phyloP scores from a whole-genome alignment of 2,888 invertebrate genomes.

The Heterodera filipjevi region DNA sequence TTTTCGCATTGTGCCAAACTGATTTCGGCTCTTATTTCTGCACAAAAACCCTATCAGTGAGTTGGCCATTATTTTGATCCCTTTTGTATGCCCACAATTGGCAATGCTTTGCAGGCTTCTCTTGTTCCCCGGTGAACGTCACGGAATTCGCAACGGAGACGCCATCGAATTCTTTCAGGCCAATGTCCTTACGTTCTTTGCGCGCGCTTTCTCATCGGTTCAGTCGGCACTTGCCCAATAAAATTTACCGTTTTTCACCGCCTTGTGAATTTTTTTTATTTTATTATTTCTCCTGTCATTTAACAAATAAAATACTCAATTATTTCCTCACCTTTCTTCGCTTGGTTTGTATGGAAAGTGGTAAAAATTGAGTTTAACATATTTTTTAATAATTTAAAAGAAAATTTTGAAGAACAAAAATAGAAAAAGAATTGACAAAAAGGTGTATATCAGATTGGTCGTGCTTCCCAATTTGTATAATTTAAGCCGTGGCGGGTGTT shows the following conservation, averaged over 20 bases:
- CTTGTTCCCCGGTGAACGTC: constrained; percentile 93
- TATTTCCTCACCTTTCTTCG: too few relatives aligned
- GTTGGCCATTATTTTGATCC: too few relatives aligned
- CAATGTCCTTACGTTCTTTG: constrained; percentile 42
- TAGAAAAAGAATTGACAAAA: constrained; percentile 24
- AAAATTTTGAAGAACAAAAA: constrained; percentile 23
- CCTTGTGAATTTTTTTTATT: not conserved
- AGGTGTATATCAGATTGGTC: constrained; percentile 28
- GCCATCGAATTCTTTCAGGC: constrained; percentile 49
- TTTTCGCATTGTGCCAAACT: constrained; percentile 92
- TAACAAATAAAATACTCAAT: too few relatives aligned
- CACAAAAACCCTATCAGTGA: constrained; percentile 89
- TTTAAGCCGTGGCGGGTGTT: constrained; percentile 30
- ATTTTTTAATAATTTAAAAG: too few relatives aligned
- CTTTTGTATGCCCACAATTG: too few relatives aligned
- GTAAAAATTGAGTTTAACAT: too few relatives aligned
- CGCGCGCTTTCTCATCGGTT: constrained; percentile 31
- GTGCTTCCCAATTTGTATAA: constrained; percentile 36
- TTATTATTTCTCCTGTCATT: too few relatives aligned
- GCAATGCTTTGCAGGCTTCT: too few relatives aligned
- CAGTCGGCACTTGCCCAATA: not conserved
- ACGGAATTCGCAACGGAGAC: constrained; percentile 76
- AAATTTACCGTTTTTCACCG: not conserved
- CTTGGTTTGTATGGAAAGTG: too few relatives aligned
- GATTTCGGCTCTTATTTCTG: constrained; percentile 83